Evolutionary conservation across 2,113 vertebrate genomes (phyloP).

Genomic region (Delphinapterus leucas): DNA sequence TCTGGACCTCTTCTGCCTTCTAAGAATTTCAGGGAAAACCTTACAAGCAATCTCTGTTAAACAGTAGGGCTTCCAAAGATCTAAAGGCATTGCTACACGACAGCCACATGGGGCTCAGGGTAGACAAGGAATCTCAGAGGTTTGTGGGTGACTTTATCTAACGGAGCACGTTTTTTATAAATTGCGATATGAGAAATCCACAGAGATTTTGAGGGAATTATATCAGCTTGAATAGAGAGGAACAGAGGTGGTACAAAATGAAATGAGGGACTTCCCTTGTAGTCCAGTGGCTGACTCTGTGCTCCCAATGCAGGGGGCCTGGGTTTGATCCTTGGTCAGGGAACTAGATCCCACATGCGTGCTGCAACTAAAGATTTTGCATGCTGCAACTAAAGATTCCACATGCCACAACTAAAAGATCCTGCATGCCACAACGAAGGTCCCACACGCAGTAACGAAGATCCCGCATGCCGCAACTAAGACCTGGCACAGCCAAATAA

Average conservation of each 20-base stretch:
- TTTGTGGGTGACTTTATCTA: background rate
- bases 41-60: background rate
- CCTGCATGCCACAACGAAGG: too few relatives aligned
- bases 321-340: too few relatives aligned
- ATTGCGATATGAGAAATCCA: background rate
- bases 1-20: background rate
- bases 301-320: too few relatives aligned
- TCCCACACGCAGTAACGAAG: too few relatives aligned
- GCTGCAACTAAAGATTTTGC: too few relatives aligned
- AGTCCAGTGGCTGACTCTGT: too few relatives aligned
- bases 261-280: background rate
- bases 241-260: background rate
- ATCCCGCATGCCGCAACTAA: too few relatives aligned
- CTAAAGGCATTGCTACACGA: background rate
- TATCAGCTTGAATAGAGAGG: background rate
- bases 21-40: background rate
- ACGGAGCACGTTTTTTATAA: background rate
- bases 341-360: too few relatives aligned
- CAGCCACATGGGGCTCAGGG: background rate
- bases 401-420: too few relatives aligned
- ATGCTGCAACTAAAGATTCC: too few relatives aligned
- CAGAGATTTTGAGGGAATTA: background rate
- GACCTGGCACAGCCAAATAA: too few relatives aligned
- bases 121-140: background rate
- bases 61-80: background rate